phyloP scores from a whole-genome alignment of 2,113 vertebrate genomes.

The Melanerpes aurifrons region DNA sequence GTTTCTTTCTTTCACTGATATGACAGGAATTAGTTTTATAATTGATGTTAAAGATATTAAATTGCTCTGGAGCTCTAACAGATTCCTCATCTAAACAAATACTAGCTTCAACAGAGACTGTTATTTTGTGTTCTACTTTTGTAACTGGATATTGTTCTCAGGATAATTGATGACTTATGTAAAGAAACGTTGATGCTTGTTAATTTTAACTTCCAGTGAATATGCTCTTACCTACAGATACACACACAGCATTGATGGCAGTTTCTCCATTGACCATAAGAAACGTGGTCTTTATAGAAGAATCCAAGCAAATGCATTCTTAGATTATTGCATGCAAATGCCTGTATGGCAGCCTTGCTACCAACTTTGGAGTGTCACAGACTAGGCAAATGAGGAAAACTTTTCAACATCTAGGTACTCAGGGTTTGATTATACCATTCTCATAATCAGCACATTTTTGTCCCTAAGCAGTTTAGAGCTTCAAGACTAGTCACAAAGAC shows the following conservation, averaged over 20 bases:
- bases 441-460: not conserved
- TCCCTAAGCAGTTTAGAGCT: not conserved
- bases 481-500: not conserved
- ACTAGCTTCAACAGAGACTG: not conserved
- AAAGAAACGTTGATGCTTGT: not conserved
- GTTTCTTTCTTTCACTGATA: conserved; percentile 33
- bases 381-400: not conserved
- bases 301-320: not conserved
- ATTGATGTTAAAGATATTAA: conserved; percentile 28
- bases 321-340: conserved; percentile 48
- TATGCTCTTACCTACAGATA: conserved; percentile 66
- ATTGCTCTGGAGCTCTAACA: conserved; percentile 22
- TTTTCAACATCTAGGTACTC: not conserved
- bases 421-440: not conserved
- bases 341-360: not conserved
- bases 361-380: conserved; percentile 19
- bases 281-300: conserved; percentile 9
- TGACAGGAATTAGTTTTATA: conserved; percentile 48
- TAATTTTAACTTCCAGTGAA: not conserved
- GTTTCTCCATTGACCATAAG: conserved; percentile 22
- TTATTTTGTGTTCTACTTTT: not conserved
- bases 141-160: not conserved
- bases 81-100: conserved; percentile 43
- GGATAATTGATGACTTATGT: not conserved
- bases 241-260: conserved; percentile 18